Evolutionary conservation across 2,113 vertebrate genomes (phyloP), one percentile per base, ranked within the genome.

Genomic region (Bucco capensis): DNA sequence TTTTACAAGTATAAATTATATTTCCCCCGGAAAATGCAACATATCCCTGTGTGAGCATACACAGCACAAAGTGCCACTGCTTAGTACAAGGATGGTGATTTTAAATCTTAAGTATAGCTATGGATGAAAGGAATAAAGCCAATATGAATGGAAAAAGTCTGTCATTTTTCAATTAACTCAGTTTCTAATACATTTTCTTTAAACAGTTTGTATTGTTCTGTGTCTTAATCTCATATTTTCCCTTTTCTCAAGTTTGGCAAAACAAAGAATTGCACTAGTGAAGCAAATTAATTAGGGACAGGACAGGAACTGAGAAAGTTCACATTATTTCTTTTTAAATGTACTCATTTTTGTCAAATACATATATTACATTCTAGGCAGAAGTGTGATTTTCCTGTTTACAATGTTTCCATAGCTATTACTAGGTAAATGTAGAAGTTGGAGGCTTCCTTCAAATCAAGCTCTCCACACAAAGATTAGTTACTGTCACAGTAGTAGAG

Each of bases 341-440:
- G 22, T 13, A 33, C 23, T 54, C 31, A 76, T 14, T 47, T 66
- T 65, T 58, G 30, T 70, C n/a, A 88, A 77, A 53, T 15, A 65
- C 0, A 1, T 22, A 4, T 8, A 7, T 15, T 8, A 62, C 4
- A 2, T 22, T 79, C 27, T 21, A 86, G 25, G n/a, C 23, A 88
- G 50, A 57, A 1, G 4, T 10, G 4, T 1, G 0, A 46, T 58
- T 80, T 42, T 33, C 46, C 14, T 1, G 1, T 1, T 80, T 60
- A 62, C 16, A 35, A 8, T 1, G 6, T 21, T 74, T 37, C 51
- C 1, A 0, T 23, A 83, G 47, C 16, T 28, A 49, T 2, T 44
- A 19, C 64, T 2, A 65, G 5, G 5, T 14, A 83, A 89, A 75
- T 0, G 1, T 1, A 35, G 9, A 61, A 75, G 21, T 2, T 18